A percentile compares a stretch with the other conserved stretches of the same genome.
Evolutionary conservation across 1,140 invertebrate genomes (phyloP).

Genomic region (Pomacea maculata): DNA sequence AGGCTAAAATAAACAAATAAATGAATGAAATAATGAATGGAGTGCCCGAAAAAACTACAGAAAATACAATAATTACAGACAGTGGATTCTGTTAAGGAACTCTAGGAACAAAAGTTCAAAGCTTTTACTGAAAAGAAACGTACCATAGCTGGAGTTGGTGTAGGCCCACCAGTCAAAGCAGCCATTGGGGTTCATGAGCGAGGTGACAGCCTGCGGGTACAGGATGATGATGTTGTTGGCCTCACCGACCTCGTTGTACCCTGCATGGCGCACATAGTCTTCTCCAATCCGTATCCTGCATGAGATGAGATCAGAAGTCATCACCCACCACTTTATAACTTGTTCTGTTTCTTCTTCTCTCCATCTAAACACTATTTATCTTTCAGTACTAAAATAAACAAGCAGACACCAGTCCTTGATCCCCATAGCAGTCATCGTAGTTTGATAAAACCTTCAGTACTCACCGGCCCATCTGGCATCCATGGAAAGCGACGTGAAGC

Average conservation of each 20-base stretch:
- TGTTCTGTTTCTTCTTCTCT: no score
- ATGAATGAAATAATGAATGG: no score
- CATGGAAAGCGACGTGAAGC: conserved; percentile 65
- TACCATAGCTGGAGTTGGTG: conserved; percentile 50
- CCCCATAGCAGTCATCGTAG: no score
- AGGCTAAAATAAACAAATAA: no score
- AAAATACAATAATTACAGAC: no score
- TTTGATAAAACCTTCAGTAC: background rate
- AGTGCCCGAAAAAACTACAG: no score
- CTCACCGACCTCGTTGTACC: conserved; percentile 66
- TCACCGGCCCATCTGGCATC: conserved; percentile 62
- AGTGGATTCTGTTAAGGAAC: no score
- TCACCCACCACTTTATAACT: no score
- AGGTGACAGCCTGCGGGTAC: conserved; percentile 60
- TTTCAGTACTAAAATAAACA: no score
- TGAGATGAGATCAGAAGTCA: no score
- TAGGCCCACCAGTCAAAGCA: conserved; percentile 68
- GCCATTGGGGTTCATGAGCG: conserved; percentile 58
- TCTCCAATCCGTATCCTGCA: conserved; percentile 48
- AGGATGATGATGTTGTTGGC: conserved; percentile 66
- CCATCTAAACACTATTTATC: no score
- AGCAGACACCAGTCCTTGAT: no score
- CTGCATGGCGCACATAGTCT: conserved; percentile 57
- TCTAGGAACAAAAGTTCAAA: background rate
- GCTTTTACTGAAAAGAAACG: background rate